These are phyloP conservation scores for Alces alces DNA, from an alignment of 2,113 vertebrate genomes.

Conservation along the genomic window DNA sequence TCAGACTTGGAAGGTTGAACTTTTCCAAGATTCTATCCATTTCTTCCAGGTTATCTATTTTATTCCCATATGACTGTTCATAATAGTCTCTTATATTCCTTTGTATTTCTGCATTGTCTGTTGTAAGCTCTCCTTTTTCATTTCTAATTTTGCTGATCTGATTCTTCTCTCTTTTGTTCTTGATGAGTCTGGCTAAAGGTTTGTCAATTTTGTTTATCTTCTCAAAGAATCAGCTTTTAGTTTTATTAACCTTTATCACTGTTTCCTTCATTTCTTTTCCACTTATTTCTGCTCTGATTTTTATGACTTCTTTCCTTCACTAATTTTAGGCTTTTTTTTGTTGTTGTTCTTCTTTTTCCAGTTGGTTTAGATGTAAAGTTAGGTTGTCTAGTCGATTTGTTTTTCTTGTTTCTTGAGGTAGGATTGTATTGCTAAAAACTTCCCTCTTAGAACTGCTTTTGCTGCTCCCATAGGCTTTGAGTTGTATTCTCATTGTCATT, in stretches of 20 bases:
- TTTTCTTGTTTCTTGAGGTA: background rate
- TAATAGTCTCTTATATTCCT: background rate
- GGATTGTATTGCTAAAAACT: background rate
- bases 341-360: background rate
- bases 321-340: background rate
- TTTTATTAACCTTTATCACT: background rate
- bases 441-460: background rate
- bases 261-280: background rate
- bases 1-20: background rate
- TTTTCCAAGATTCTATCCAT: background rate
- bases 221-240: background rate
- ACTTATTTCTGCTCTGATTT: background rate
- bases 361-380: background rate
- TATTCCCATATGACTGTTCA: background rate
- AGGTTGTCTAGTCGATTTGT: background rate
- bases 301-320: background rate
- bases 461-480: background rate
- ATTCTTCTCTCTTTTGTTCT: background rate
- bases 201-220: background rate
- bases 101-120: background rate
- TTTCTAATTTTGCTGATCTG: background rate
- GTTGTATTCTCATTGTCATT: background rate
- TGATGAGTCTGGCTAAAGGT: background rate
- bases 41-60: background rate
- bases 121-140: background rate